phyloP scores from a whole-genome alignment of 2,113 vertebrate species.

The Ammospiza nelsoni region DNA sequence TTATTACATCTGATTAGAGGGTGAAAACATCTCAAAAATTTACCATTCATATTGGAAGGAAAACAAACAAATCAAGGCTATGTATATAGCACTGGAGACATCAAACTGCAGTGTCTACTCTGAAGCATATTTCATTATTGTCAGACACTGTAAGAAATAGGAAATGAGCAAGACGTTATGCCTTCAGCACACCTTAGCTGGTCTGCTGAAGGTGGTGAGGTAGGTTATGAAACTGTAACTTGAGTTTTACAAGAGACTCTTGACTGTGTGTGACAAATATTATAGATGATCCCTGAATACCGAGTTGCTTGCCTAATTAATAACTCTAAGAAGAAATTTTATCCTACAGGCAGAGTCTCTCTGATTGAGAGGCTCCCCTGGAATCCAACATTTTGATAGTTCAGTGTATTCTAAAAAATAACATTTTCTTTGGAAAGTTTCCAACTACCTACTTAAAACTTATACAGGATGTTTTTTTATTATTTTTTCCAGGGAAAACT shows the following conservation, averaged over 20 bases:
- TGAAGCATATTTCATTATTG: neutral
- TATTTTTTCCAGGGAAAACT: neutral
- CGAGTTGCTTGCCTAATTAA: neutral
- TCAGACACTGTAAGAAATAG: neutral
- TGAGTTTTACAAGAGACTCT: neutral
- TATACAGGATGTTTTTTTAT: neutral
- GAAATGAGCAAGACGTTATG: neutral
- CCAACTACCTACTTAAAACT: neutral
- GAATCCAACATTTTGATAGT: neutral
- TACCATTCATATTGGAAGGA: neutral
- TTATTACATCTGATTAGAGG: neutral
- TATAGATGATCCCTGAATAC: neutral
- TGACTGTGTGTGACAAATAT: neutral
- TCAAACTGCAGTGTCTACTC: neutral
- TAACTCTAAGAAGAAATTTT: neutral
- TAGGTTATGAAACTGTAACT: neutral
- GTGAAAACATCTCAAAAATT: neutral
- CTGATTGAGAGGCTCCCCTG: neutral
- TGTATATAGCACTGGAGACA: neutral
- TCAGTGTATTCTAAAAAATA: neutral
- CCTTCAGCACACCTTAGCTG: neutral
- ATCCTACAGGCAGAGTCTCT: neutral
- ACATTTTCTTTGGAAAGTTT: neutral
- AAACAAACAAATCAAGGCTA: neutral
- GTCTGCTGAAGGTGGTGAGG: neutral